Evolutionary conservation across 2,113 vertebrate genomes (phyloP).

Genomic region (Calcarius ornatus): DNA sequence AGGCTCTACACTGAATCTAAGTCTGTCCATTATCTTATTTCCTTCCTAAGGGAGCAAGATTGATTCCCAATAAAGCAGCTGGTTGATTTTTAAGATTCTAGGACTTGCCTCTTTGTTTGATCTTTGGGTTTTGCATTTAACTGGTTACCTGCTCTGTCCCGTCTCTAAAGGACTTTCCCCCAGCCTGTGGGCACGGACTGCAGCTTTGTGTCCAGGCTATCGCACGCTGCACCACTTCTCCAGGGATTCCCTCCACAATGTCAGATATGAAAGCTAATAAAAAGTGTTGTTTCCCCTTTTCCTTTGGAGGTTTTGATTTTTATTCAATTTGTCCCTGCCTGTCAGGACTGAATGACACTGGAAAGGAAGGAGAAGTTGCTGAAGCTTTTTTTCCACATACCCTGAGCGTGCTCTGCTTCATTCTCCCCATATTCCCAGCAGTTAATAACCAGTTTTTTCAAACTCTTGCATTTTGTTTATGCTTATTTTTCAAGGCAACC

Average conservation of each 20-base stretch:
- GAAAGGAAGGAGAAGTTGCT: background rate
- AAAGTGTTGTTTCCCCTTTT: background rate
- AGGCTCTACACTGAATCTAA: background rate
- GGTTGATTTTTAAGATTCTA: constrained; percentile 44
- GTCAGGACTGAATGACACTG: background rate
- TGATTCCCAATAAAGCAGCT: constrained; percentile 57
- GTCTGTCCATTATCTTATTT: constrained; percentile 29
- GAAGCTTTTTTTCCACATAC: background rate
- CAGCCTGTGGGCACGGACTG: background rate
- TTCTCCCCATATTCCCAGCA: background rate
- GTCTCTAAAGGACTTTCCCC: background rate
- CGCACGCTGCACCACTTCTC: background rate
- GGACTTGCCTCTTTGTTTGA: constrained; percentile 17
- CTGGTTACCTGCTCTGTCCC: background rate
- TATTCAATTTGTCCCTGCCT: constrained; percentile 5
- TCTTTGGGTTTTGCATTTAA: constrained; percentile 7
- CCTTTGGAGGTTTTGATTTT: background rate
- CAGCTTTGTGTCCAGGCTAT: accelerated
- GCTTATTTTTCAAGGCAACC: background rate
- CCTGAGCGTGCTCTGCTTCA: accelerated
- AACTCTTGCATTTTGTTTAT: background rate
- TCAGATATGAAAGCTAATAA: background rate
- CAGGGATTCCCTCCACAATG: background rate
- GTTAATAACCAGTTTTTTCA: background rate
- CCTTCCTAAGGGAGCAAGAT: constrained; percentile 28